phyloP scores from a whole-genome alignment of 2,888 invertebrate genomes.

The Coenonympha arcania region DNA sequence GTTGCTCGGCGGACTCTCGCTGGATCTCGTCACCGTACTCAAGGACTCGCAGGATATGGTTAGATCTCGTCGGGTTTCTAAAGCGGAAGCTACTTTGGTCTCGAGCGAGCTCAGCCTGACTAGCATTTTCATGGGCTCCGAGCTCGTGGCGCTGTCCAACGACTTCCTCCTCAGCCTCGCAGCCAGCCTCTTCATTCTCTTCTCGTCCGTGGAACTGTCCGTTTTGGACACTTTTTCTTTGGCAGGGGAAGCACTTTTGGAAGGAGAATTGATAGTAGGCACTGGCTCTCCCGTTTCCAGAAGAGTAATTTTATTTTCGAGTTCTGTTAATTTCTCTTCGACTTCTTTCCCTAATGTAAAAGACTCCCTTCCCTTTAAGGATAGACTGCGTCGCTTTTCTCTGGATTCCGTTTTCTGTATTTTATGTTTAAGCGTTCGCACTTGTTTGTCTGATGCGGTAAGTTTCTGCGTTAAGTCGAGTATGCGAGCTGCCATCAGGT shows the following conservation, averaged over 20 bases:
- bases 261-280: constrained; percentile 62
- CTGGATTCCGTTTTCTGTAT: constrained; percentile 83
- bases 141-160: constrained; percentile 83
- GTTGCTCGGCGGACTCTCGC: constrained; percentile 50
- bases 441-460: constrained; percentile 86
- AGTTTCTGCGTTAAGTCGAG: constrained; percentile 88
- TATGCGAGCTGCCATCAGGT: constrained; percentile 86
- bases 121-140: constrained; percentile 86
- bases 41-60: constrained; percentile 76
- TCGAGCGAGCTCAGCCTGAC: constrained; percentile 84
- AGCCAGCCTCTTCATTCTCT: constrained; percentile 69
- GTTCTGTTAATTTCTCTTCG: constrained; percentile 86
- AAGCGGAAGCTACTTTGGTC: constrained; percentile 80
- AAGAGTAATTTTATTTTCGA: constrained; percentile 83
- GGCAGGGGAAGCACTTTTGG: constrained; percentile 71
- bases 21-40: constrained; percentile 56
- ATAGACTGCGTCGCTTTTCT: constrained; percentile 85
- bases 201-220: constrained; percentile 64
- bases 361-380: constrained; percentile 87
- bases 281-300: constrained; percentile 73
- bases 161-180: constrained; percentile 81
- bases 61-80: constrained; percentile 58
- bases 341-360: constrained; percentile 86
- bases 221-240: constrained; percentile 72
- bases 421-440: constrained; percentile 84